Evolutionary conservation across 1,140 invertebrate genomes (phyloP).

Genomic region (Galendromus occidentalis): DNA sequence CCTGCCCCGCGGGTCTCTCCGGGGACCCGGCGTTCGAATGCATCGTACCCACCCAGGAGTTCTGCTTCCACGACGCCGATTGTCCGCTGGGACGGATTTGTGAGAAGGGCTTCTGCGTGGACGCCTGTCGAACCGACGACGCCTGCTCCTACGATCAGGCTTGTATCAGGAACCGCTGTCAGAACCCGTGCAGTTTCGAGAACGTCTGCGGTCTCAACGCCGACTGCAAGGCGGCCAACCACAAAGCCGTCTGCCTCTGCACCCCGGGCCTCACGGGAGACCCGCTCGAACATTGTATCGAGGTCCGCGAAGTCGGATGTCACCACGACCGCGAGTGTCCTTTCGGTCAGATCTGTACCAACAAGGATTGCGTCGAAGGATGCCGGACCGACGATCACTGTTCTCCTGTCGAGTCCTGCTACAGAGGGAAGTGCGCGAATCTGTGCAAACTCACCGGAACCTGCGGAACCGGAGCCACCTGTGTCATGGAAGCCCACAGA

Average conservation of each 20-base stretch:
- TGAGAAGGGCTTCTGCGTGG: constrained; percentile 22
- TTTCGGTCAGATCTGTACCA: constrained; percentile 20
- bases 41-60: constrained; percentile 19
- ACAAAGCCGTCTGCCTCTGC: constrained; percentile 50
- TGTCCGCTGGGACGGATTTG: constrained; percentile 42
- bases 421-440: constrained; percentile 57
- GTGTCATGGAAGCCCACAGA: constrained; percentile 45
- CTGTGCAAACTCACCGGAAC: constrained; percentile 26
- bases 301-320: constrained; percentile 8
- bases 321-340: constrained; percentile 19
- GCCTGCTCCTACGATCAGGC: constrained; percentile 74
- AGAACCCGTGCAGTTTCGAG: constrained; percentile 49
- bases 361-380: constrained; percentile 19
- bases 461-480: constrained; percentile 62
- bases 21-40: constrained; percentile 41
- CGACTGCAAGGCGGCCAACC: constrained; percentile 49
- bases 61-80: constrained; percentile 41
- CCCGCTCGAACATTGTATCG: constrained; percentile 17
- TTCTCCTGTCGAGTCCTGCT: constrained; percentile 47
- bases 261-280: constrained; percentile 37
- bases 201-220: constrained; percentile 50
- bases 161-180: constrained; percentile 61
- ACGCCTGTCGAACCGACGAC: constrained; percentile 53
- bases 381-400: constrained; percentile 62
- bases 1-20: constrained; percentile 46